Evolutionary conservation across 2,888 invertebrate species (phyloP).

Genomic region (Callosobruchus maculatus): DNA sequence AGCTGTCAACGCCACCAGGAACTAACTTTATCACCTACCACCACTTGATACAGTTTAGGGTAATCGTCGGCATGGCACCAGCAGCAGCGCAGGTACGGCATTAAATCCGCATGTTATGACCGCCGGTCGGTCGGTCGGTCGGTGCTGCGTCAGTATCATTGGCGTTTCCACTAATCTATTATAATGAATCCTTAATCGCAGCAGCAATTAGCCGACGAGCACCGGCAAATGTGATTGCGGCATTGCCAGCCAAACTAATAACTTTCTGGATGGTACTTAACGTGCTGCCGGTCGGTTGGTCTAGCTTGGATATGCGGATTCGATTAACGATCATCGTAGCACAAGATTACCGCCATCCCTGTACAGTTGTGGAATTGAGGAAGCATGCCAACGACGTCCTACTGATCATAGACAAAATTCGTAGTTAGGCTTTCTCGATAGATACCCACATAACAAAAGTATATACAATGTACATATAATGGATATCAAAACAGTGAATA

Average conservation of each 20-base stretch:
- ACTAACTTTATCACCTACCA: not conserved
- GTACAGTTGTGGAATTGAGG: not conserved
- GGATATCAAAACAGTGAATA: no score
- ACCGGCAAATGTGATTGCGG: not conserved
- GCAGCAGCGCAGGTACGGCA: not conserved
- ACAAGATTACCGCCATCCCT: not conserved
- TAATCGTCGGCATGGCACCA: not conserved
- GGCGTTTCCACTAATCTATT: not conserved
- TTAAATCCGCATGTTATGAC: not conserved
- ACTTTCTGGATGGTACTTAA: not conserved
- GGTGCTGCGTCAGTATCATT: not conserved
- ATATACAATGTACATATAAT: no score
- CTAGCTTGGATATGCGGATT: not conserved
- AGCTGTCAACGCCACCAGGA: not conserved
- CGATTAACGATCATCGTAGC: not conserved
- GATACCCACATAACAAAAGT: no score
- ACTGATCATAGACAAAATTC: no score
- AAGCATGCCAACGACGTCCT: no score
- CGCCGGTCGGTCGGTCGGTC: no score
- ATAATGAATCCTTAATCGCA: not conserved
- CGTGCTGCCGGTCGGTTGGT: not conserved
- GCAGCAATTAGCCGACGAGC: not conserved
- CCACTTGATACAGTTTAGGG: not conserved
- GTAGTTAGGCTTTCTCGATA: no score
- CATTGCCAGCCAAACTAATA: not conserved